These are phyloP conservation scores for Axea sp. DNA, from an alignment of 2,888 invertebrate species.

Conservation along the genomic window DNA sequence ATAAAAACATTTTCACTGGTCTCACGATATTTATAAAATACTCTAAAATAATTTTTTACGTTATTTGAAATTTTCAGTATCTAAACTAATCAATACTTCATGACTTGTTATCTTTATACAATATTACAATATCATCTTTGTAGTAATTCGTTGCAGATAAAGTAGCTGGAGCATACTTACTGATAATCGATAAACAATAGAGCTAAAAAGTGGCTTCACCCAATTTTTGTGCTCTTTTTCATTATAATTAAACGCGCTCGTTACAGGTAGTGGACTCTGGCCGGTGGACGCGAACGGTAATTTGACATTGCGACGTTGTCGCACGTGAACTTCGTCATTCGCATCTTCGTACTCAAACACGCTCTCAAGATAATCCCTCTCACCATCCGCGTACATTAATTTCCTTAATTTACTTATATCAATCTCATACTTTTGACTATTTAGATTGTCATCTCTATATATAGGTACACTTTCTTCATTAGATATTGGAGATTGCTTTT, in stretches of 20 bases:
- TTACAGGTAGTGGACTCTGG: constrained; percentile 87
- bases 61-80: no score
- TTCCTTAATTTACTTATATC: constrained; percentile 33
- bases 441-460: constrained; percentile 14
- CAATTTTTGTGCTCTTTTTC: constrained; percentile 85
- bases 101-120: no score
- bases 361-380: constrained; percentile 53
- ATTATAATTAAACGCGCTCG: constrained; percentile 88
- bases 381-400: constrained; percentile 50
- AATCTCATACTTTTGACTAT: constrained; percentile 17
- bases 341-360: constrained; percentile 62
- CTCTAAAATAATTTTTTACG: no score
- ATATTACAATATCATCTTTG: no score
- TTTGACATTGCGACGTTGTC: constrained; percentile 65
- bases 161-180: no score
- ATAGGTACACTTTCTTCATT: constrained; percentile 4
- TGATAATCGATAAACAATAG: constrained; percentile 90
- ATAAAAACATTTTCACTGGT: no score
- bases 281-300: constrained; percentile 77
- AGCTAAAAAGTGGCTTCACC: constrained; percentile 95
- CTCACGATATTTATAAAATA: no score
- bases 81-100: no score
- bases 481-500: constrained; percentile 9
- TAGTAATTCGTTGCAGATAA: no score
- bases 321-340: constrained; percentile 58